Base-by-base conservation (phyloP, 2,113 vertebrate genomes). In the Erythrocercus mccallii region DNA sequence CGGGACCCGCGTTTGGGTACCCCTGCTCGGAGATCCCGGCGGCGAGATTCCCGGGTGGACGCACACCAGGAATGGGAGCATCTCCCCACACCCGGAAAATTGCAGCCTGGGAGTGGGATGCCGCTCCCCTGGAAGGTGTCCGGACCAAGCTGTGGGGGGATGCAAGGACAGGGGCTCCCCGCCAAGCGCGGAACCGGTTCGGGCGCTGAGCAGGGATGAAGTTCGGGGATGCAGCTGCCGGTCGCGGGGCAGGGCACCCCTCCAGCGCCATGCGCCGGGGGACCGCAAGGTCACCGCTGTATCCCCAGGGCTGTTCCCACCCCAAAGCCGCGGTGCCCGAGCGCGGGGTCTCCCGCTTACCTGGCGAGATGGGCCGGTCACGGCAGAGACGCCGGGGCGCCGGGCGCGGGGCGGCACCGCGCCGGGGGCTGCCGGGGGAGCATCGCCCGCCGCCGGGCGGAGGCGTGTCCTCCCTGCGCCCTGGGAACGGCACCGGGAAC, bases 361-460 rank as follows among this genome's bases (percentile, higher is more conserved):
- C 96, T 95, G 96, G 71, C 61, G 79, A 77, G 81, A 79, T 47
- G 81, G 77, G 73, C 86, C 83, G 80, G 87, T 94, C 91, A 70
- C 57, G 65, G 61, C n/a, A 92, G 74, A 86, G 92, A 78, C 48
- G 78, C 72, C 53, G 61, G 60, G 17, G 76, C 11, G 35, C 62
- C 20, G 68, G 12, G 58, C 5, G 25, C 38, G 80, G 60, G 37
- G 71, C 83, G 37, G 83, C 86, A 60, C 30, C 57, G 62, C n/a
- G 21, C 61, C 37, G 57, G 48, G 50, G 56, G 73, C 78, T 78
- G 78, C 68, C 58, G 38, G 57, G 68, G 64, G 28, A 88, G 86
- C 94, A 94, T 92, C 71, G 31, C 85, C 93, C 72, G 64, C 72
- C 16, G 51, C 76, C 57, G 81, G 64, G 73, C 54, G 88, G 65